Percentiles rank a stretch among this genome's conserved stretches.
phyloP scores from a whole-genome alignment of 1,140 invertebrate genomes.

The Drosophila pseudoobscura region DNA sequence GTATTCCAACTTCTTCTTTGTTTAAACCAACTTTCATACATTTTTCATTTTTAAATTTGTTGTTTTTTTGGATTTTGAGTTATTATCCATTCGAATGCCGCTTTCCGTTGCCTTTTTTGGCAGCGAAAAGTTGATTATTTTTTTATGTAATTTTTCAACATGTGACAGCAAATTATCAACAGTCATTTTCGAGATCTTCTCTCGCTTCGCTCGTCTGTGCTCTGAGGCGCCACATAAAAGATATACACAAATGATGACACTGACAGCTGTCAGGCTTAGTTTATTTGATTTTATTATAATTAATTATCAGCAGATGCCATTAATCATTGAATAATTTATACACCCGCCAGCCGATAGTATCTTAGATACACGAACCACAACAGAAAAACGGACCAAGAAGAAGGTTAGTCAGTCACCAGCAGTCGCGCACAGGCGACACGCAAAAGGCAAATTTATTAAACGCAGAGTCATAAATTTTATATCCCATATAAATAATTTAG shows the following conservation, averaged over 20 bases:
- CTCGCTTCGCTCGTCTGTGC: conserved; percentile 29
- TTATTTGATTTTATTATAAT: conserved; percentile 83
- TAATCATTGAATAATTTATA: conserved; percentile 82
- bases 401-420: conserved; percentile 53
- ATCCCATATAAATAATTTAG: conserved; percentile 32
- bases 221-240: conserved; percentile 58
- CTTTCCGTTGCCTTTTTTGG: conserved; percentile 21
- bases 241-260: conserved; percentile 78
- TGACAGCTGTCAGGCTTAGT: conserved; percentile 82
- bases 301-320: conserved; percentile 76
- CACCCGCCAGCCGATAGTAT: conserved; percentile 50
- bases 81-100: conserved; percentile 57
- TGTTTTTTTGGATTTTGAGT: conserved; percentile 47
- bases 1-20: conserved; percentile 27
- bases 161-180: conserved; percentile 81
- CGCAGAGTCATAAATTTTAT: conserved; percentile 52
- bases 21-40: background rate
- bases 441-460: conserved; percentile 59
- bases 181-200: conserved; percentile 53
- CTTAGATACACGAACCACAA: conserved; percentile 17
- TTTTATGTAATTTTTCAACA: conserved; percentile 68
- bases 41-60: conserved; percentile 1
- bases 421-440: background rate
- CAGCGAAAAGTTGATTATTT: conserved; percentile 32
- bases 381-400: conserved; percentile 9